A percentile compares a stretch with the other conserved stretches of the same genome.
Conservation (phyloP, 2,113 vertebrate genomes). For the Coracopsis vasa region DNA sequence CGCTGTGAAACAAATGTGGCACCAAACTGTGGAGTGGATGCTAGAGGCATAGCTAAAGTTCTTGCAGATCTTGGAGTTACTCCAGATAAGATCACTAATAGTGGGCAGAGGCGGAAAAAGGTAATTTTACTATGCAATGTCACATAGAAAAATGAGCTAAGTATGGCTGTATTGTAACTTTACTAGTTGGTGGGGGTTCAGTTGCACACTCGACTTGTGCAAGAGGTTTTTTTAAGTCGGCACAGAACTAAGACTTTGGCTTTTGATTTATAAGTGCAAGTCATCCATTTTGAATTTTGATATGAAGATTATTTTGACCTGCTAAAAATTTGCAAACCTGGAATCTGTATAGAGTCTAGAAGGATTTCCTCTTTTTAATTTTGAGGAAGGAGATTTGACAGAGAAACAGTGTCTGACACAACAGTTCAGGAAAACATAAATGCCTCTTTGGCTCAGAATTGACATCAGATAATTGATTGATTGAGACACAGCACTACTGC, state of each 20-base stretch:
- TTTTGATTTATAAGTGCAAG: background rate
- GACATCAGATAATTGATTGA: background rate
- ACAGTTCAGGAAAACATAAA: background rate
- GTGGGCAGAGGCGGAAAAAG: slow-evolving; percentile 94
- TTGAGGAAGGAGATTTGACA: background rate
- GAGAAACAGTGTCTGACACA: background rate
- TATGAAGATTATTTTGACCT: background rate
- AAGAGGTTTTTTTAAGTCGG: background rate
- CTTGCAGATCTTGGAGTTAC: slow-evolving; percentile 96
- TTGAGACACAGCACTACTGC: background rate
- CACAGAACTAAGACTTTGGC: background rate
- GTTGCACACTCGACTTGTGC: background rate
- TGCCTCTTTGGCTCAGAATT: background rate
- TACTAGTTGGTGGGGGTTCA: background rate
- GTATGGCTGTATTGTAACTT: background rate
- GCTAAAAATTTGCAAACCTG: background rate
- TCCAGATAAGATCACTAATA: slow-evolving; percentile 97
- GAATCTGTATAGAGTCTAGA: background rate
- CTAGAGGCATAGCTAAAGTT: slow-evolving; percentile 95
- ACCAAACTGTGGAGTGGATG: slow-evolving; percentile 96
- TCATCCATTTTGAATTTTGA: background rate
- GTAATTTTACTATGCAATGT: slow-evolving; percentile 57
- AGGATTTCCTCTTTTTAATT: background rate
- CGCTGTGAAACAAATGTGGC: slow-evolving; percentile 97
- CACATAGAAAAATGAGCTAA: background rate